phyloP scores from a whole-genome alignment of 2,797 vertebrate species.

The Echeneis naucrates region DNA sequence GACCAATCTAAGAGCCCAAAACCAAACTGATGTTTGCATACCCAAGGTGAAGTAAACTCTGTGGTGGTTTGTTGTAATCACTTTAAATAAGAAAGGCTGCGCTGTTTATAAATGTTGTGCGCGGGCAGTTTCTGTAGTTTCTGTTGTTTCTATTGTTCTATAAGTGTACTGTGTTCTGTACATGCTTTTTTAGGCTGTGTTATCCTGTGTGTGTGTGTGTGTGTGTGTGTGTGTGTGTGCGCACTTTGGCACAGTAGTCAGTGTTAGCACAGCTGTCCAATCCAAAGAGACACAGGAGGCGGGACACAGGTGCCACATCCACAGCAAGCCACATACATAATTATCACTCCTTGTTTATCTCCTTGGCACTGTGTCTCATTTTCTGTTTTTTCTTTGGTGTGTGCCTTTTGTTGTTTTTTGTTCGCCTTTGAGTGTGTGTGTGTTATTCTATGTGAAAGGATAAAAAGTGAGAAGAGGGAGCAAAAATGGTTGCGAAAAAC shows the following conservation, averaged over 20 bases:
- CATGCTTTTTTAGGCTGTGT: conserved; percentile 6
- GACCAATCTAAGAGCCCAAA: background rate
- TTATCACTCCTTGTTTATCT: conserved; percentile 72
- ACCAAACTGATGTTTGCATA: background rate
- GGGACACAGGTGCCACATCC: conserved; percentile 77
- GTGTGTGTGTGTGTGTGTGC: conserved; percentile 24
- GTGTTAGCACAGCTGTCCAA: conserved; percentile 81
- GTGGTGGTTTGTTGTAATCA: background rate
- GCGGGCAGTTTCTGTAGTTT: background rate
- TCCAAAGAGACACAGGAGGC: conserved; percentile 74
- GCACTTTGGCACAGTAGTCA: conserved; percentile 58
- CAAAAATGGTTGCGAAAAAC: background rate
- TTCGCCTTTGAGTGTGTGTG: background rate
- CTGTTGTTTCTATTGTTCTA: background rate
- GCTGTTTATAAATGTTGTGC: conserved; percentile 4
- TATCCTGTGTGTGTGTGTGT: conserved; percentile 17
- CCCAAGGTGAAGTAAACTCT: background rate
- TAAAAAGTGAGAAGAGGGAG: conserved; percentile 2
- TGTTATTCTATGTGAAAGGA: conserved; percentile 23
- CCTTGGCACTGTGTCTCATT: conserved; percentile 49
- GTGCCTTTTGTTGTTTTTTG: background rate
- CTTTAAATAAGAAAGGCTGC: conserved; percentile 1
- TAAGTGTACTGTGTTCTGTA: conserved; percentile 6
- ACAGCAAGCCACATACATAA: conserved; percentile 72
- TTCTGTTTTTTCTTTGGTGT: background rate